Evolutionary conservation across 30 jellyfish, hydroid and myxozoan species (phyloP).

Genomic region (Hydra vulgaris): DNA sequence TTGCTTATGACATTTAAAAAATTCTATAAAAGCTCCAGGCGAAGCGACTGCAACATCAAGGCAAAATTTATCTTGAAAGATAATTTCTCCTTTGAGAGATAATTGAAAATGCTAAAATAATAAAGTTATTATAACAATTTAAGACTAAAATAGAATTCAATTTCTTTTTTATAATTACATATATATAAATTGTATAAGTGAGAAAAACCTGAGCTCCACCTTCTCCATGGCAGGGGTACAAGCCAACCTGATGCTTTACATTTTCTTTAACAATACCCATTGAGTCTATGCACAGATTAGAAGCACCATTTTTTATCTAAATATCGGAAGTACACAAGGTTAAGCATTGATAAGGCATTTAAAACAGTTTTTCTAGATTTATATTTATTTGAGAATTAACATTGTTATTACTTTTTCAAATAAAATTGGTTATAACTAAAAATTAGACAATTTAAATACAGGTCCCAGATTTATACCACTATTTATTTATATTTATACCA

Average conservation of each 20-base stretch:
- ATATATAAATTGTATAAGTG: too few relatives aligned
- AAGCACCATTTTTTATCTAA: not conserved
- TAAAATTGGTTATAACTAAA: too few relatives aligned
- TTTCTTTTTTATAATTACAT: too few relatives aligned
- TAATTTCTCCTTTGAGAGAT: constrained; percentile 62
- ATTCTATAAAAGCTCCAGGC: constrained; percentile 68
- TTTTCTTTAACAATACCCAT: constrained; percentile 74
- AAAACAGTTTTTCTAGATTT: too few relatives aligned
- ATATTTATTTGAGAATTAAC: too few relatives aligned
- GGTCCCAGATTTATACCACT: too few relatives aligned
- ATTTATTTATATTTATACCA: too few relatives aligned
- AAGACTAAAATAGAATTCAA: too few relatives aligned
- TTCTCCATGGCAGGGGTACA: constrained; percentile 77
- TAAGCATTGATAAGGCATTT: too few relatives aligned
- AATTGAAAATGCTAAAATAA: constrained; percentile 50
- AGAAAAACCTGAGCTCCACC: constrained; percentile 89
- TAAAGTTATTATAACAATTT: too few relatives aligned
- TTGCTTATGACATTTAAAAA: constrained; percentile 80
- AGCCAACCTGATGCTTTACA: constrained; percentile 50
- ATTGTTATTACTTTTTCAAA: too few relatives aligned
- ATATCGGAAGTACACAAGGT: not conserved
- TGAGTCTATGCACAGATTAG: constrained; percentile 55
- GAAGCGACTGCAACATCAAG: constrained; percentile 63
- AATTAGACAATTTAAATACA: too few relatives aligned
- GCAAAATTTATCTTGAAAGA: constrained; percentile 70